phyloP scores from a whole-genome alignment of 2,888 invertebrate species.

The Lamellibrachia columna region DNA sequence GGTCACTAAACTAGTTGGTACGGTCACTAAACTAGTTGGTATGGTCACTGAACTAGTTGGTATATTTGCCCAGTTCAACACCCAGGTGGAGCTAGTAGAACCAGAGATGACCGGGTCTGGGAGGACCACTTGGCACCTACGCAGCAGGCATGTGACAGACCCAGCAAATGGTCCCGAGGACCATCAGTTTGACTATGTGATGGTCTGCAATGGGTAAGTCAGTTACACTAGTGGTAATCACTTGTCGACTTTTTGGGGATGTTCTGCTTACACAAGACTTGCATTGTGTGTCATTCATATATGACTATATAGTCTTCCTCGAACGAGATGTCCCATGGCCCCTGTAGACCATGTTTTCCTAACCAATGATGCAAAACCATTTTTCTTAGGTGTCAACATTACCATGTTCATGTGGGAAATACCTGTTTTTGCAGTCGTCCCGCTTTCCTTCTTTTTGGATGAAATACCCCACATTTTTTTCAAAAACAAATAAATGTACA shows the following conservation, averaged over 20 bases:
- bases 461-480: no score
- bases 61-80: not conserved
- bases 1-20: not conserved
- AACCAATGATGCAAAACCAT: no score
- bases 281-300: not conserved
- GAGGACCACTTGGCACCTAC: conserved; percentile 9
- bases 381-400: no score
- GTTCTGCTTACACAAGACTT: not conserved
- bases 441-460: no score
- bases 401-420: no score
- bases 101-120: not conserved
- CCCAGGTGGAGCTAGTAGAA: conserved; percentile 7
- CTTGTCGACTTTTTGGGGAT: not conserved
- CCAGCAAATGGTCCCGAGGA: not conserved
- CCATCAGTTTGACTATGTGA: conserved; percentile 37
- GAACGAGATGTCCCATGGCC: not conserved
- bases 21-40: not conserved
- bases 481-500: no score
- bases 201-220: conserved; percentile 40
- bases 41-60: not conserved
- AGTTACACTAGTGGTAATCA: not conserved
- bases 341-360: conserved; percentile 7
- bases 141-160: conserved; percentile 18
- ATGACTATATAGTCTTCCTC: not conserved
- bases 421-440: no score